Evolutionary conservation across 2,797 vertebrate genomes (phyloP), one percentile per base, ranked within the genome.

Genomic region (Alfaro cultratus): DNA sequence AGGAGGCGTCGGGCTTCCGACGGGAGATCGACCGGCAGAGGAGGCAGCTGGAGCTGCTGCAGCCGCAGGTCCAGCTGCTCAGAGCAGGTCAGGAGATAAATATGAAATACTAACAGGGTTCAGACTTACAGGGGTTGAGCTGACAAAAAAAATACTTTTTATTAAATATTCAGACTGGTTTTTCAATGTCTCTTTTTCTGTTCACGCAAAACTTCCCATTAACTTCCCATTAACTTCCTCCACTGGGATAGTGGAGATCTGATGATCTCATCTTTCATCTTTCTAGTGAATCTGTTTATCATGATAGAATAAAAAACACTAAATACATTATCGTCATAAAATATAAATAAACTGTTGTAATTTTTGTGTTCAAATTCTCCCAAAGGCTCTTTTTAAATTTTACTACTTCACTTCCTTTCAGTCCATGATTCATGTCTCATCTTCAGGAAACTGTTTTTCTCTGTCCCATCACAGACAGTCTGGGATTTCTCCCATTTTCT

Each of bases 361-460:
- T 12, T 36, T 85, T n/a, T 71, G 9, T 80, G 9, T 83, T 77
- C 8, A 12, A 36, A 3, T 21, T n/a, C 51, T 68, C 36, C 16
- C 3, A 77, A 83, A 89, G 79, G 60, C 81, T 86, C 79, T n/a
- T 70, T 7, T 62, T 57, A 11, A 57, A 41, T 41, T 64, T n/a
- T 9, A 36, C 51, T 8, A 31, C 16, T 49, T 49, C 16, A 18
- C 47, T 49, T 49, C 16, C 47, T 49, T 18, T 49, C 34, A 79
- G 85, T 89, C 41, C 75, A 60, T 34, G 49, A 57, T 46, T 75
- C 62, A 36, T 9, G 45, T 53, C 73, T 46, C 47, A 16, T 4
- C 3, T 81, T 97, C 90, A 99, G 8, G 97, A 97, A 81, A 98
- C 26, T 0, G 97, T 95, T 36, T 94, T 95, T 41, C 93, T n/a